Evolutionary conservation across 2,888 invertebrate species (phyloP).

Genomic region (Drosophila melanosoma): DNA sequence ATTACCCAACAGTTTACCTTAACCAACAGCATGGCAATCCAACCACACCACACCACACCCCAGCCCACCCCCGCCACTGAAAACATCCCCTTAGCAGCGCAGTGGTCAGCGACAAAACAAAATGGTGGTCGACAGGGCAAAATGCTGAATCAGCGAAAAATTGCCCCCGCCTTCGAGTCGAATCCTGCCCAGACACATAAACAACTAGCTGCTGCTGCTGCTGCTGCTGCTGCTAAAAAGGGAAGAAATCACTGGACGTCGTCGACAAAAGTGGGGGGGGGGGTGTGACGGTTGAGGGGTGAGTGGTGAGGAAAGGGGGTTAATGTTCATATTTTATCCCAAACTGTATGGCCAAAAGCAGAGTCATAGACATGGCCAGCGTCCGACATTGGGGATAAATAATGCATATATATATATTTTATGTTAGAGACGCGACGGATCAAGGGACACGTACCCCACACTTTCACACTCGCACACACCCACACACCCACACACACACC

Average conservation of each 20-base stretch:
- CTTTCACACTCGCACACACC: neutral
- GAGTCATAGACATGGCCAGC: slow-evolving; percentile 39
- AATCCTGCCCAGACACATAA: slow-evolving; percentile 68
- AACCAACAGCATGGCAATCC: neutral
- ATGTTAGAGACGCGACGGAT: slow-evolving; percentile 60
- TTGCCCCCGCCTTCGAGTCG: slow-evolving; percentile 10
- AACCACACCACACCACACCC: slow-evolving; percentile 8
- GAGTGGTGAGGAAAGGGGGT: neutral
- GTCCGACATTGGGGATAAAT: slow-evolving; percentile 62
- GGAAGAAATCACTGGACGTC: slow-evolving; percentile 53
- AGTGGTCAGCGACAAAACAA: slow-evolving; percentile 58
- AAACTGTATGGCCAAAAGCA: slow-evolving; percentile 25
- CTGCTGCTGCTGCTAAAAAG: slow-evolving; percentile 4
- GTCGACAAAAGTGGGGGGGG: neutral
- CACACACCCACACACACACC: neutral
- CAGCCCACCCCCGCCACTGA: neutral
- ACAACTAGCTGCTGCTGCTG: slow-evolving; percentile 49
- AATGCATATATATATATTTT: slow-evolving; percentile 76
- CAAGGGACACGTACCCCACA: slow-evolving; percentile 36
- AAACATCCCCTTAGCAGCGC: slow-evolving; percentile 20
- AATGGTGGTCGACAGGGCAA: slow-evolving; percentile 51
- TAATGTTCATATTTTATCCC: slow-evolving; percentile 71
- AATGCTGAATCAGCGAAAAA: slow-evolving; percentile 50
- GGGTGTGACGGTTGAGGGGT: neutral
- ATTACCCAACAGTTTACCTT: slow-evolving; percentile 52